Base-by-base conservation (phyloP, 2,797 vertebrate genomes). In the Notolepis coatsorum region DNA sequence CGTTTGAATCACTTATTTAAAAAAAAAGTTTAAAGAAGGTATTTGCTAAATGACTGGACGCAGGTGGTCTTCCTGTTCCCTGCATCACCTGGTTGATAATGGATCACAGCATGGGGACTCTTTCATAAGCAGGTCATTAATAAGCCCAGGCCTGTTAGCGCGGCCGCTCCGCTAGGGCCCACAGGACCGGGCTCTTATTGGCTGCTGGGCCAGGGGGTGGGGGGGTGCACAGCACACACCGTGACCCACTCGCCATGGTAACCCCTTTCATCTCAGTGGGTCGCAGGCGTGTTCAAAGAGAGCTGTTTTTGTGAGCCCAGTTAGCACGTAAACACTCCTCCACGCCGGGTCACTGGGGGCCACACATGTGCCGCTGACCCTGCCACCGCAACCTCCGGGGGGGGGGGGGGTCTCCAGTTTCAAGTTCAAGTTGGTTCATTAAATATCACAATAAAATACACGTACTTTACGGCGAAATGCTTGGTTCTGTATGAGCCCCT, bases 21-120 rank as follows among this genome's bases (percentile, higher is more conserved):
- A 65, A 75, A 69, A 51, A 61, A 78, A 76, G 75, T 82, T 84
- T 67, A 62, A 82, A 77, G n/a, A n/a, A n/a, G n/a, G n/a, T n/a
- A n/a, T n/a, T n/a, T n/a, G n/a, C n/a, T n/a, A n/a, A n/a, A n/a
- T n/a, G n/a, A n/a, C n/a, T n/a, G n/a, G n/a, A n/a, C n/a, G n/a
- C n/a, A n/a, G n/a, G n/a, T n/a, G n/a, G n/a, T n/a, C n/a, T n/a
- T n/a, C n/a, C n/a, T n/a, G n/a, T n/a, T n/a, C n/a, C n/a, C n/a
- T n/a, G n/a, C 25, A 46, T 72, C 76, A 81, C 77, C 73, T 80
- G 64, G 65, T 43, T 76, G 73, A 71, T 81, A 77, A 80, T 63
- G 49, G 78, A 38, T 70, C 62, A 24, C 59, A 73, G 30, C 48
- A 25, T 72, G 35, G 54, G 75, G 74, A n/a, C n/a, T 77, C 61